A percentile compares a stretch with the other conserved stretches of the same genome.
Conservation (phyloP, 2,113 vertebrate genomes). For the Laticauda colubrina region DNA sequence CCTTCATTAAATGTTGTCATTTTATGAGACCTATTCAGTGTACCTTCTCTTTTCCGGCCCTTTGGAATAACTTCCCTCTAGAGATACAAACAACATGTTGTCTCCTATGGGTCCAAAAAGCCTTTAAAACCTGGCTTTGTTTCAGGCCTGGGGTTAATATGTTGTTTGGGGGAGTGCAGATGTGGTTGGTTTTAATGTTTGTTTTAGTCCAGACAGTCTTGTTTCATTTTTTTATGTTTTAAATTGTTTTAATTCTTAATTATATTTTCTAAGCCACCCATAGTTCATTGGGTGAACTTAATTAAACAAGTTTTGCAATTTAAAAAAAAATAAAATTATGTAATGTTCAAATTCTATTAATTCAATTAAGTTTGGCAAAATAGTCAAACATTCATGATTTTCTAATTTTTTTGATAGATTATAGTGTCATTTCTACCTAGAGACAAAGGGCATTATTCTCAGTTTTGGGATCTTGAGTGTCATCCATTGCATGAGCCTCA, state of each 20-base stretch:
- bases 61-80: neutral
- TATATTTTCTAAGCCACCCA: neutral
- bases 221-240: neutral
- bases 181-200: neutral
- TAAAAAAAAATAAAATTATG: neutral
- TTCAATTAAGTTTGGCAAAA: neutral
- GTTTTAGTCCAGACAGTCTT: neutral
- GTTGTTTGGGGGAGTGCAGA: neutral
- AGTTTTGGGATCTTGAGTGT: constrained; percentile 95
- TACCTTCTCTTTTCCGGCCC: neutral
- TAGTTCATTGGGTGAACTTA: neutral
- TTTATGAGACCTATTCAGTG: neutral
- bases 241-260: neutral
- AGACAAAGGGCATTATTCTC: constrained; percentile 84
- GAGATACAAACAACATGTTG: neutral
- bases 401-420: constrained; percentile 70
- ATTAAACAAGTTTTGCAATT: neutral
- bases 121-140: neutral
- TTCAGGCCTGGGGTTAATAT: neutral
- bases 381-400: neutral
- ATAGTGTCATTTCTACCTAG: constrained; percentile 84
- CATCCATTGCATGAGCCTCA: constrained; percentile 79
- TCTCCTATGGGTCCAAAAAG: neutral
- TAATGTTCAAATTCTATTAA: neutral
- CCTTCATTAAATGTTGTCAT: neutral